Percentiles rank a stretch among this genome's conserved stretches.
Conservation (phyloP, 2,888 invertebrate genomes). For the Machimus atricapillus region DNA sequence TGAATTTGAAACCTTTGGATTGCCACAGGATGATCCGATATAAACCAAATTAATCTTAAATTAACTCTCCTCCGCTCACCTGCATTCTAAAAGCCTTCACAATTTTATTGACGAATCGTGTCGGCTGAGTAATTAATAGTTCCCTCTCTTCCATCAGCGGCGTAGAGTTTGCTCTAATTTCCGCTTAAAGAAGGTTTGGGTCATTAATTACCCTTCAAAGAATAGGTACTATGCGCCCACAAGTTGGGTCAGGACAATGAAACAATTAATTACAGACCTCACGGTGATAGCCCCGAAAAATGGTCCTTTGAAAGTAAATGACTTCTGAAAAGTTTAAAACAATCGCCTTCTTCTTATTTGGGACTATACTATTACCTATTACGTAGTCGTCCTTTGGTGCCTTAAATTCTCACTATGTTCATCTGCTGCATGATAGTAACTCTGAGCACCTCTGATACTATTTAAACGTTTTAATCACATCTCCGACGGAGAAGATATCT, state of each 20-base stretch:
- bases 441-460: neutral
- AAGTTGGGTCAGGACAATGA: neutral
- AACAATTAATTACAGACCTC: constrained; percentile 27
- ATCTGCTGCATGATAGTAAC: neutral
- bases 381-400: neutral
- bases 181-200: constrained; percentile 4
- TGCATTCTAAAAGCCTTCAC: neutral
- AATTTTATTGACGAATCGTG: constrained; percentile 20
- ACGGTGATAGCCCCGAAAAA: constrained; percentile 28
- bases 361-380: neutral
- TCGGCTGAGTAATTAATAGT: neutral
- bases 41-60: neutral
- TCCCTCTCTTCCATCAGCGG: neutral
- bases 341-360: neutral
- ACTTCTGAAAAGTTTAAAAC: constrained; percentile 15
- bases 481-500: neutral
- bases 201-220: constrained; percentile 19
- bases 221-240: neutral
- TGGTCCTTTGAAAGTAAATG: neutral
- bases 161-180: neutral
- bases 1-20: neutral
- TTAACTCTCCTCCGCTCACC: neutral
- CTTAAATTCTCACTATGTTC: neutral
- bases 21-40: neutral
- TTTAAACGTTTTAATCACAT: neutral